Evolutionary conservation across 2,888 invertebrate species (phyloP), one percentile per base, ranked within the genome.

Genomic region (Endomychus coccineus): DNA sequence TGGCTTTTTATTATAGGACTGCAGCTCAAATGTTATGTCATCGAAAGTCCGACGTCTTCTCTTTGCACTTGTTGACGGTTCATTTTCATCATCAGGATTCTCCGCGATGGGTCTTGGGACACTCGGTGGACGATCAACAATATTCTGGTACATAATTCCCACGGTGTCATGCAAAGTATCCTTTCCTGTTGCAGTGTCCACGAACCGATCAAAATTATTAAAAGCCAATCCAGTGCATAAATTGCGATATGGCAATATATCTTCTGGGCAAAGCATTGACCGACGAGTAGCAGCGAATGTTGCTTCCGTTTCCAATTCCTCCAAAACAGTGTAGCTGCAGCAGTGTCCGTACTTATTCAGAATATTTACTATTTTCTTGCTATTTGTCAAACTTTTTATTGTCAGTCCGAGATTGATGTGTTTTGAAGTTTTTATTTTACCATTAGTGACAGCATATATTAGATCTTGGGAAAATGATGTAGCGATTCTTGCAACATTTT

Each of bases 231-330:
- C n/a, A 42, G 55, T 58, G 29, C 16, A 39, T 16, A 56, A 39
- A 24, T 45, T 30, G n/a, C 37, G 16, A 14, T 14, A 29, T 33
- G 12, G 27, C 33, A 9, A 32, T 27, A 55, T 50, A 25, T 31
- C 47, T 28, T 47, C 36, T 17, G 55, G 55, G 39, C 50, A 54
- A 27, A 54, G 11, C 15, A 6, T 34, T 2, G 45, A 37, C 9
- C 36, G 28, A 24, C 43, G 11, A n/a, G 39, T 15, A 16, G 44
- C 47, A 9, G 51, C 19, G 49, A 36, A 49, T 23, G 58, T 53
- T 14, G 40, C 36, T 54, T 50, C 51, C 14, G 56, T 55, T 51
- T 59, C 60, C n/a, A 61, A 38, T 49, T 58, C 58, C 52, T 59
- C 57, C 10, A 54, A 33, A n/a, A 24, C 37, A 16, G 45, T 29